Evolutionary conservation across 2,797 vertebrate genomes (phyloP).

Genomic region (Capromys pilorides): DNA sequence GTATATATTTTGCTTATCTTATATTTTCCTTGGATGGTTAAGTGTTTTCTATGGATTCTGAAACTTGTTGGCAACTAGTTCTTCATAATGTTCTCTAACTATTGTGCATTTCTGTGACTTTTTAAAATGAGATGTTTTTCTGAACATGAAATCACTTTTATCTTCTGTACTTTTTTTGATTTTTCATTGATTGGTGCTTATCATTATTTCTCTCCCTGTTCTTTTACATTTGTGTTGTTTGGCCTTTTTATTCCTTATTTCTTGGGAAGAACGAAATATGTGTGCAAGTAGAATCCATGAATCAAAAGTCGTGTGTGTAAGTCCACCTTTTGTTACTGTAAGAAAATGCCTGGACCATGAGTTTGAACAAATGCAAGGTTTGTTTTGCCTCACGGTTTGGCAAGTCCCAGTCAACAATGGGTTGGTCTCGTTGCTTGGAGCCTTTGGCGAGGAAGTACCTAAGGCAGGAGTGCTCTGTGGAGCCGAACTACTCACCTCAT

Average conservation of each 20-base stretch:
- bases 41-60: background rate
- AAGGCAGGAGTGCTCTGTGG: background rate
- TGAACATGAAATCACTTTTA: background rate
- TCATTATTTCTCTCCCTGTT: background rate
- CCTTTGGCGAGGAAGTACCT: background rate
- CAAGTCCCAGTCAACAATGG: background rate
- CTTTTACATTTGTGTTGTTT: background rate
- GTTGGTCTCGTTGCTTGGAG: background rate
- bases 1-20: conserved; percentile 25
- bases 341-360: background rate
- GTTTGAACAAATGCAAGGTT: background rate
- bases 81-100: background rate
- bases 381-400: background rate
- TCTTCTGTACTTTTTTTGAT: background rate
- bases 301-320: background rate
- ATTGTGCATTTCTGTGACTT: background rate
- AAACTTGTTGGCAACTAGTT: background rate
- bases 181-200: background rate
- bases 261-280: background rate
- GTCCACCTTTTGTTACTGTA: background rate
- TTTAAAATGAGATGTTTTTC: background rate
- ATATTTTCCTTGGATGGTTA: background rate
- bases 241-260: background rate
- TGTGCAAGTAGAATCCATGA: background rate
- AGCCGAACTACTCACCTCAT: background rate